Conservation (phyloP, 1,140 invertebrate genomes). For the Tetragnatha versicolor region DNA sequence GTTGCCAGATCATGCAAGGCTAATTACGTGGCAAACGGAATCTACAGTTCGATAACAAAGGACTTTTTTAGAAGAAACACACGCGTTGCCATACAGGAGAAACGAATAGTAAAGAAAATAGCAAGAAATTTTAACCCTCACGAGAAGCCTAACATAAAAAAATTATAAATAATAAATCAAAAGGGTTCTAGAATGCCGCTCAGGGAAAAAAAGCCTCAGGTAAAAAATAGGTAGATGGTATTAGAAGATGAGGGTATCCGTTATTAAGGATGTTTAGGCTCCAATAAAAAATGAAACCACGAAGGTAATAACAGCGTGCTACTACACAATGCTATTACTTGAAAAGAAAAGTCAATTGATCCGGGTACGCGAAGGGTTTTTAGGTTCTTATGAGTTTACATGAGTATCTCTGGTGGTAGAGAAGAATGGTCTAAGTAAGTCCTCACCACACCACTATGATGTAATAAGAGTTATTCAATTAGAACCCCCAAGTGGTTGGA, state of each 20-base stretch:
- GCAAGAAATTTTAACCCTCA: neutral
- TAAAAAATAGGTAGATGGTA: conserved; percentile 1
- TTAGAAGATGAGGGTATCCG: neutral
- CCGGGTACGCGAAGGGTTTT: neutral
- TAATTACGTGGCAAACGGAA: conserved; percentile 37
- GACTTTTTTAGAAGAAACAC: conserved; percentile 5
- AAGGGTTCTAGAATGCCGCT: neutral
- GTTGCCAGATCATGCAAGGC: neutral
- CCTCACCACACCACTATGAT: no score
- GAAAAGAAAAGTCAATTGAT: neutral
- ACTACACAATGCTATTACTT: conserved; percentile 15
- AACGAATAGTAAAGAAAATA: neutral
- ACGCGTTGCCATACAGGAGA: neutral
- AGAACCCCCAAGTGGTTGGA: neutral
- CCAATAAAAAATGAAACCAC: neutral
- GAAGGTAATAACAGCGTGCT: conserved; percentile 24
- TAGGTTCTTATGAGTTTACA: no score
- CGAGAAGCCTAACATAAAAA: conserved; percentile 9
- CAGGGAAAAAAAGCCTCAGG: neutral
- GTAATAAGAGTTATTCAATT: neutral
- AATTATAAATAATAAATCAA: conserved; percentile 19
- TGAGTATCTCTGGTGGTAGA: no score
- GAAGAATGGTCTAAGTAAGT: no score
- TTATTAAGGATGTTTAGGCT: conserved; percentile 36
- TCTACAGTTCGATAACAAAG: neutral